Conservation (phyloP, 2,113 vertebrate genomes). For the Vidua chalybeata region DNA sequence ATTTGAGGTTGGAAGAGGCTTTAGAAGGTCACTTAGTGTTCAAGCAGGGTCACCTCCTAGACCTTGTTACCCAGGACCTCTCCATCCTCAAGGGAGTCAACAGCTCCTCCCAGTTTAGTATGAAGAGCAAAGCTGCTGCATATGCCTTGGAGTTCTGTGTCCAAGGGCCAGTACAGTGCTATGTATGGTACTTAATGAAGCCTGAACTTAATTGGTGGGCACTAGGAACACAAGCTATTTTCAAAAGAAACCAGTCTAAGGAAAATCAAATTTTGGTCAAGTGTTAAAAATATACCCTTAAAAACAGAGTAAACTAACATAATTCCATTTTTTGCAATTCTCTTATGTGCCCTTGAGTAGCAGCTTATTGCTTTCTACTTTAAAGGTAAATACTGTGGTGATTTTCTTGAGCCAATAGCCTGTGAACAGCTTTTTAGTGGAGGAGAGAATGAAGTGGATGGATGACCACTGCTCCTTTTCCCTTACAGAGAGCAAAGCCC, state of each 20-base stretch:
- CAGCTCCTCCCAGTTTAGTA: not conserved
- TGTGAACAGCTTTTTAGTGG: not conserved
- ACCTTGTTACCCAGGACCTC: not conserved
- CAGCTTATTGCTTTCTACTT: not conserved
- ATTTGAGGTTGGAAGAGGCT: not conserved
- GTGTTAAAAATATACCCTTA: not conserved
- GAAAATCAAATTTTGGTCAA: not conserved
- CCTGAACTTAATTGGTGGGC: not conserved
- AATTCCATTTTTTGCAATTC: not conserved
- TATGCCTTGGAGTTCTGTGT: not conserved
- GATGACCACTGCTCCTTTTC: not conserved
- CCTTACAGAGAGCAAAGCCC: not conserved
- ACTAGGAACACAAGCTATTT: not conserved
- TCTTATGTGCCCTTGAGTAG: not conserved
- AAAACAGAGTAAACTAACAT: not conserved
- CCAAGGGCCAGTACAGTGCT: not conserved
- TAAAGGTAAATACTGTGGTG: not conserved
- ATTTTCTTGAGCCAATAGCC: not conserved
- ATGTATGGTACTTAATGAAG: not conserved
- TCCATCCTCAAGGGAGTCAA: too few species aligned
- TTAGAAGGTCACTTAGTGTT: not conserved
- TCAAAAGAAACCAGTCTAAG: not conserved
- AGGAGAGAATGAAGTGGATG: not conserved
- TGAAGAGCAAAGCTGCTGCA: not conserved
- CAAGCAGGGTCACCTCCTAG: not conserved